phyloP scores from a whole-genome alignment of 53 echinoderm and acorn worm genomes.

The Echinarachnius parma region DNA sequence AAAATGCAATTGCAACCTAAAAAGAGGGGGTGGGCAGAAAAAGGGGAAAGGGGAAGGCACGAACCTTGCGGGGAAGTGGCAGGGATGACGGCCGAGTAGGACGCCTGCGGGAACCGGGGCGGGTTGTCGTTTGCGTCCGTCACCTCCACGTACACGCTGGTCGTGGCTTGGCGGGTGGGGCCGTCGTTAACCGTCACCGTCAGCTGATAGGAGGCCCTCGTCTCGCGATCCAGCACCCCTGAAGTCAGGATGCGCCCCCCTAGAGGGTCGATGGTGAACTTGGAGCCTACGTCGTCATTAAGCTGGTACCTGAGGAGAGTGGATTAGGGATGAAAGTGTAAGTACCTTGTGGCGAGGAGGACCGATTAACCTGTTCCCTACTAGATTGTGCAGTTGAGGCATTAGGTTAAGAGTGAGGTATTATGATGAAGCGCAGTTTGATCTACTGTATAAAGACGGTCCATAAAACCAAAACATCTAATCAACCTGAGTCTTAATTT shows the following conservation, averaged over 20 bases:
- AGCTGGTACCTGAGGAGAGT: slow-evolving; percentile 67
- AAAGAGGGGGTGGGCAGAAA: no score
- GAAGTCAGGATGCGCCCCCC: slow-evolving; percentile 82
- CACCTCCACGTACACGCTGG: slow-evolving; percentile 68
- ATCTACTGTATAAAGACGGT: no score
- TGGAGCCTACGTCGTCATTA: slow-evolving; percentile 67
- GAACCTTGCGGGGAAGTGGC: slow-evolving; percentile 58
- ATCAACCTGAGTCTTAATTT: no score
- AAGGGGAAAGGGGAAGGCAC: no score
- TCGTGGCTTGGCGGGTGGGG: slow-evolving; percentile 43
- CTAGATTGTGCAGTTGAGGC: no score
- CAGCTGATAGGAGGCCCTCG: slow-evolving; percentile 60
- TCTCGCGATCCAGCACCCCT: slow-evolving; percentile 75
- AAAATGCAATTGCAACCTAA: no score
- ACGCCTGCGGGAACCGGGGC: slow-evolving; percentile 54
- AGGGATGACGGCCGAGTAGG: slow-evolving; percentile 55
- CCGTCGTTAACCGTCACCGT: slow-evolving; percentile 80
- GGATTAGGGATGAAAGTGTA: no score
- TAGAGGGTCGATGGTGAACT: slow-evolving; percentile 86
- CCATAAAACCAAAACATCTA: no score
- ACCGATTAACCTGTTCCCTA: no score
- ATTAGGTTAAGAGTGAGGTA: no score
- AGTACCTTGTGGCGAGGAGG: no score
- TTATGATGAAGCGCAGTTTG: no score
- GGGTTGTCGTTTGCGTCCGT: slow-evolving; percentile 83